Percentiles rank a stretch among this genome's conserved stretches.
Conservation (phyloP, 2,113 vertebrate genomes). For the Chamaetylas fuelleborni region DNA sequence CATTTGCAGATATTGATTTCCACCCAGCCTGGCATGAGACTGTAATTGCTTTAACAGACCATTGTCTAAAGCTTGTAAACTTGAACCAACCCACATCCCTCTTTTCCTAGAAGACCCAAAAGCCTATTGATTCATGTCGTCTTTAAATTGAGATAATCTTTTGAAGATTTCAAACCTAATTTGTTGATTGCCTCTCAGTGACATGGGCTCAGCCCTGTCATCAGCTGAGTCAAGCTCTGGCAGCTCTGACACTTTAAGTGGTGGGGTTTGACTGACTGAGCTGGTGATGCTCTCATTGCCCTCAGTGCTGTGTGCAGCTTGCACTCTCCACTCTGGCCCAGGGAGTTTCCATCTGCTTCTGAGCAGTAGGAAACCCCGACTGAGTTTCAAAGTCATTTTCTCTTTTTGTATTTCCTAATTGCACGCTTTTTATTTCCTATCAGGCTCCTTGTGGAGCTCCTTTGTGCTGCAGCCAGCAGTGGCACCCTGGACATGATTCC, state of each 20-base stretch:
- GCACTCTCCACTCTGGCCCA: constrained; percentile 17
- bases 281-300: constrained; percentile 35
- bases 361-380: not conserved
- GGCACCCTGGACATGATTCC: not conserved
- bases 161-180: constrained; percentile 57
- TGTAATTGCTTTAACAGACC: constrained; percentile 40
- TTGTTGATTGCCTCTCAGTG: constrained; percentile 46
- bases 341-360: constrained; percentile 32
- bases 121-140: constrained; percentile 1
- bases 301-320: not conserved
- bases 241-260: constrained; percentile 46
- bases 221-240: constrained; percentile 19
- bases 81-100: not conserved
- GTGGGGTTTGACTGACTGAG: not conserved
- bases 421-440: constrained; percentile 16
- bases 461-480: constrained; percentile 31
- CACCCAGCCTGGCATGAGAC: not conserved
- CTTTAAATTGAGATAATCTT: constrained; percentile 39
- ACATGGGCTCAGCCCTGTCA: constrained; percentile 15
- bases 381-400: constrained; percentile 50
- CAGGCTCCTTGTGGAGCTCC: not conserved
- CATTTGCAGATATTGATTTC: constrained; percentile 53
- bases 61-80: constrained; percentile 47
- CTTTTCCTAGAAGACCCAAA: not conserved
- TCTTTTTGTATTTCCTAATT: constrained; percentile 46